Evolutionary conservation across 2,797 vertebrate genomes (phyloP), one percentile per base, ranked within the genome.

Genomic region (Brotula barbata): DNA sequence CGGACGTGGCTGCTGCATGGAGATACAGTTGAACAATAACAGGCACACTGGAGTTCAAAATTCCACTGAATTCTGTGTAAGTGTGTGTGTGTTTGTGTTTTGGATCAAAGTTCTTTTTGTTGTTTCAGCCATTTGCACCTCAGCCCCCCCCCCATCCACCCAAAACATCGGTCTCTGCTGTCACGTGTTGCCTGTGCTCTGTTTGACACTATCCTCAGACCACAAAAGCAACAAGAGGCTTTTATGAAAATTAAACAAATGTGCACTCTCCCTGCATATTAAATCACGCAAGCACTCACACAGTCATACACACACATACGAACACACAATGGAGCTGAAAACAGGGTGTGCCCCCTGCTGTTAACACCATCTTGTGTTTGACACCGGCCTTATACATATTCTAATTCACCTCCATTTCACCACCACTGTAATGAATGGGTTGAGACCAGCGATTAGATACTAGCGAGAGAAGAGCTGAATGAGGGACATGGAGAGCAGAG

Each of bases 301-400:
- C 56, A 58, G 7, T 23, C 22, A 56, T 37, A 49, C 53, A 50
- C 63, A 46, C 56, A 54, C 41, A 46, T 23, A 65, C 58, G 51
- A 66, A 28, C 11, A 45, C 17, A 77, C 57, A 66, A 62, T 69
- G 42, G 50, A 47, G 46, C 51, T 63, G 52, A 70, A 67, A 81
- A 78, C 54, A 33, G 56, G 48, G 69, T 66, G 54, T 80, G 70
- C 60, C 64, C 69, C 72, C 81, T 69, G 75, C 81, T 84, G 82
- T 84, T 87, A 77, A 81, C 81, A 82, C 78, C 80, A 73, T 83
- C 82, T 86, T 85, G 76, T 85, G 78, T 82, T 84, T 87, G 81
- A 87, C 83, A 81, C 73, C 50, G 54, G 46, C 76, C 85, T 82
- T 83, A 84, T 87, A 75, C 77, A 77, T 84, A 85, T 88, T 84